Evolutionary conservation across 2,888 invertebrate species (phyloP).

Genomic region (Octonoba sinensis): DNA sequence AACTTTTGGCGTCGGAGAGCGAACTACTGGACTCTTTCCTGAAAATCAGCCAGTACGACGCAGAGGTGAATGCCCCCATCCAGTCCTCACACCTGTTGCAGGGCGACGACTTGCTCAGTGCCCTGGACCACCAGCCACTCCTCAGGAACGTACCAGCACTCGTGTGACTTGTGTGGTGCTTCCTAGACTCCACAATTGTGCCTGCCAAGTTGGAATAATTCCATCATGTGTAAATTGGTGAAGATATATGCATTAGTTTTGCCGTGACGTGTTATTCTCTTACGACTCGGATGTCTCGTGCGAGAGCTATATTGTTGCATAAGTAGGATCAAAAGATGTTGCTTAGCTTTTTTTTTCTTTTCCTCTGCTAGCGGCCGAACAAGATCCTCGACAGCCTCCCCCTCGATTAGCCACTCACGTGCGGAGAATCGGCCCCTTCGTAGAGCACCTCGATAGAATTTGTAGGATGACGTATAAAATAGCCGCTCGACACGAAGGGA

Average conservation of each 20-base stretch:
- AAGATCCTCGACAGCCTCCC: conserved; percentile 30
- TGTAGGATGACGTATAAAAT: too few relatives aligned
- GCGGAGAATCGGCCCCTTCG: too few relatives aligned
- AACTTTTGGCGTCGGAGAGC: conserved; percentile 33
- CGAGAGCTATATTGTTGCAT: conserved; percentile 15
- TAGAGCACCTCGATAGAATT: too few relatives aligned
- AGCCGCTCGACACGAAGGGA: too few relatives aligned
- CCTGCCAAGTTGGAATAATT: conserved; percentile 48
- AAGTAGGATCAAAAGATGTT: conserved; percentile 25
- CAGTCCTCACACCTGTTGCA: conserved; percentile 41
- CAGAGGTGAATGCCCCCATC: conserved; percentile 50
- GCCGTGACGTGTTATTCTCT: not conserved
- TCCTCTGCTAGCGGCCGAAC: conserved; percentile 21
- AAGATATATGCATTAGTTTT: conserved; percentile 15
- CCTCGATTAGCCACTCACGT: not conserved
- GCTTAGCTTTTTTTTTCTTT: conserved; percentile 27
- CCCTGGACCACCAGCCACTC: conserved; percentile 49
- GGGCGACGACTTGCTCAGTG: conserved; percentile 52
- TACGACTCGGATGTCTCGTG: conserved; percentile 14
- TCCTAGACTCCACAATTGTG: conserved; percentile 35
- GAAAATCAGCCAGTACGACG: conserved; percentile 50
- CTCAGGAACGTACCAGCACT: conserved; percentile 48
- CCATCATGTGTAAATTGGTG: conserved; percentile 40
- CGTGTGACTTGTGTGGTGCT: conserved; percentile 10
- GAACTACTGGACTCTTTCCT: conserved; percentile 56